Conservation (phyloP, 2,888 invertebrate species). For the Hydropsyche betteni region DNA sequence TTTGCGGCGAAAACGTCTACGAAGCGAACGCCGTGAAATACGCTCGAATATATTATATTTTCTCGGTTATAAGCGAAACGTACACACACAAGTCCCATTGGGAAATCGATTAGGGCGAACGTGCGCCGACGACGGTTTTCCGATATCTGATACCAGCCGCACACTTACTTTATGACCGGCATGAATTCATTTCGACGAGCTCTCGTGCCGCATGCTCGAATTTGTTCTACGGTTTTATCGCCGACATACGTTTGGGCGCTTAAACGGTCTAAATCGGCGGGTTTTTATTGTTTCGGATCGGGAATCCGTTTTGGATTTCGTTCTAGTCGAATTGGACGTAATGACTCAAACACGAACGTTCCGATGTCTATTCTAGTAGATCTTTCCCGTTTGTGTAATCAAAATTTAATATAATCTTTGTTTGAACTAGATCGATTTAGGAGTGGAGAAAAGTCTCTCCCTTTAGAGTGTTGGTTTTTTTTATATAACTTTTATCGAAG, state of each 20-base stretch:
- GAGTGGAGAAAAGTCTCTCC: too few species aligned
- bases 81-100: conserved; percentile 22
- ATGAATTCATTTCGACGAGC: conserved; percentile 25
- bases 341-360: conserved; percentile 39
- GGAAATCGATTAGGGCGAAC: conserved; percentile 38
- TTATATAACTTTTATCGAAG: conserved; percentile 48
- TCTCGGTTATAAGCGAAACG: neutral
- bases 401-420: too few species aligned
- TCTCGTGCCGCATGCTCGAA: conserved; percentile 18
- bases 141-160: conserved; percentile 25
- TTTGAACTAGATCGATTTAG: neutral
- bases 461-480: conserved; percentile 39
- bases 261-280: too few species aligned
- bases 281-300: too few species aligned
- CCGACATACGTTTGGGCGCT: too few species aligned
- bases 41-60: conserved; percentile 1
- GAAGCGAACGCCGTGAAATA: conserved; percentile 23
- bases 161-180: conserved; percentile 22
- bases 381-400: too few species aligned
- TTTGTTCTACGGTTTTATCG: conserved; percentile 6
- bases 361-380: conserved; percentile 36
- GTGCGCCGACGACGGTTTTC: conserved; percentile 30
- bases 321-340: conserved; percentile 10
- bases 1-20: conserved; percentile 4
- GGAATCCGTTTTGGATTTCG: too few species aligned